Evolutionary conservation across 2,888 invertebrate species (phyloP).

Genomic region (Liodrosophila aerea): DNA sequence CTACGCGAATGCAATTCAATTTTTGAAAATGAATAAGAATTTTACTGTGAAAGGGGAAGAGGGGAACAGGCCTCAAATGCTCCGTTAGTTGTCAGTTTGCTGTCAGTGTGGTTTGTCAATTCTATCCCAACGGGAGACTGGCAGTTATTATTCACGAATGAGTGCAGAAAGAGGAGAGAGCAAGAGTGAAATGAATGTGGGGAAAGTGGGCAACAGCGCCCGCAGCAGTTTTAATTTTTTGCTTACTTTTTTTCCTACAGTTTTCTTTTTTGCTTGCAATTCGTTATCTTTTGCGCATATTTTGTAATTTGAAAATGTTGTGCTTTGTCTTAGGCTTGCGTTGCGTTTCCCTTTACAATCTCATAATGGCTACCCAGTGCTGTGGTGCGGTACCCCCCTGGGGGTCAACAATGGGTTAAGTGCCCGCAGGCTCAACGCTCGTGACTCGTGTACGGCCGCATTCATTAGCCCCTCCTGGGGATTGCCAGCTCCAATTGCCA

Average conservation of each 20-base stretch:
- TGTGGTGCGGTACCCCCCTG: too few relatives aligned
- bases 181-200: too few relatives aligned
- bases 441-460: conserved; percentile 45
- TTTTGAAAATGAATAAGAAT: neutral
- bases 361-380: conserved; percentile 25
- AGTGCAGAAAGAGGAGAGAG: neutral
- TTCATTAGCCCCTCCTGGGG: conserved; percentile 46
- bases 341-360: conserved; percentile 4
- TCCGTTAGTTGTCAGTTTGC: conserved; percentile 33
- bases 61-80: conserved; percentile 28
- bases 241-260: neutral
- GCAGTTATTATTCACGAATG: conserved; percentile 21
- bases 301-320: conserved; percentile 41
- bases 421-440: conserved; percentile 48
- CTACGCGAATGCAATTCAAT: conserved; percentile 47
- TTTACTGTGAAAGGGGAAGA: neutral
- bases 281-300: conserved; percentile 40
- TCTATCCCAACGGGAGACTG: neutral
- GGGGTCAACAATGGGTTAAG: conserved; percentile 60
- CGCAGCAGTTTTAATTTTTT: conserved; percentile 19
- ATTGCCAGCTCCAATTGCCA: conserved; percentile 23
- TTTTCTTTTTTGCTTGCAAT: conserved; percentile 15
- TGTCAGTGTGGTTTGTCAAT: conserved; percentile 36
- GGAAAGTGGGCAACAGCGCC: too few relatives aligned
- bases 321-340: conserved; percentile 13